Percentiles rank a stretch among this genome's conserved stretches.
phyloP scores from a whole-genome alignment of 2,888 invertebrate species.

The Gortyna flavago region DNA sequence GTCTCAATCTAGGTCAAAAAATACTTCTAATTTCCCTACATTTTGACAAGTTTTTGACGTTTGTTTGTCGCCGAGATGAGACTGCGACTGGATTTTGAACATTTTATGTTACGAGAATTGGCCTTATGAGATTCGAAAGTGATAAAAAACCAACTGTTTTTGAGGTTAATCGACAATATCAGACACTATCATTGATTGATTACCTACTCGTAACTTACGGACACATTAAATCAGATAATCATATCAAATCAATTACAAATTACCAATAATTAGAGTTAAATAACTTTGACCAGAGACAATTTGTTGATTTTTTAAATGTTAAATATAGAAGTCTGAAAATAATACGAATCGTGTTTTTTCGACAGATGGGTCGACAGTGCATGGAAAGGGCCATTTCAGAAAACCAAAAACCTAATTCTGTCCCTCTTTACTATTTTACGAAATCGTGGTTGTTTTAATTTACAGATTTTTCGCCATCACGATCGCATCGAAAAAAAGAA shows the following conservation, averaged over 20 bases:
- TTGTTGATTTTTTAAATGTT: background rate
- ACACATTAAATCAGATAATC: slow-evolving; percentile 1
- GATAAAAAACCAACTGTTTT: slow-evolving; percentile 1
- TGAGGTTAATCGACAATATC: slow-evolving; percentile 1
- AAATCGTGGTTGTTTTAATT: background rate
- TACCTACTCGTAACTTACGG: background rate
- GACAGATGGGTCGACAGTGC: background rate
- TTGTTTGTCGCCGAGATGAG: too few species aligned
- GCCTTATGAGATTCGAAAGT: slow-evolving; percentile 24
- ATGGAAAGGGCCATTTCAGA: background rate
- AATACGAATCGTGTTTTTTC: background rate
- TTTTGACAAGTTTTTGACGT: too few species aligned
- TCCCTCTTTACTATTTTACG: background rate
- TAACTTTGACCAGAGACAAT: slow-evolving; percentile 2
- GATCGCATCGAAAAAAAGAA: too few species aligned
- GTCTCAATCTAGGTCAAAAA: too few species aligned
- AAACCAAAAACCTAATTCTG: background rate
- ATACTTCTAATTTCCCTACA: too few species aligned
- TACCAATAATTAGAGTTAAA: background rate
- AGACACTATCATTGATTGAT: slow-evolving; percentile 1
- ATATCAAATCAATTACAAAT: slow-evolving; percentile 20
- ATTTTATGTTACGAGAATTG: too few species aligned
- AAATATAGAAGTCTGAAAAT: background rate
- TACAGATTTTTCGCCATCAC: too few species aligned
- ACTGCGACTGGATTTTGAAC: too few species aligned